phyloP scores from a whole-genome alignment of 2,888 invertebrate species.

The Corythucha ciliata region DNA sequence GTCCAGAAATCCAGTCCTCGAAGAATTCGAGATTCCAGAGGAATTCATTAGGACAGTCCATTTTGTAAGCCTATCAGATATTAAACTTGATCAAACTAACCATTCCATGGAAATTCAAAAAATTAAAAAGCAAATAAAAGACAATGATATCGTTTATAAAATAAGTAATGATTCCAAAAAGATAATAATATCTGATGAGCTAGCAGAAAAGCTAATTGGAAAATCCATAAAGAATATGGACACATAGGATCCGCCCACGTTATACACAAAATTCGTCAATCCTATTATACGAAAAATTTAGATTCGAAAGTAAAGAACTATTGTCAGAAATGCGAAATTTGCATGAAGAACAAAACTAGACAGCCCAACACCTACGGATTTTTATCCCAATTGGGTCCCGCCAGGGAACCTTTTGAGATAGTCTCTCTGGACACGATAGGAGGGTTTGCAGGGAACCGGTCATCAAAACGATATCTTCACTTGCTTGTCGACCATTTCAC shows the following conservation, averaged over 20 bases:
- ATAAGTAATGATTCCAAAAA: conserved; percentile 2
- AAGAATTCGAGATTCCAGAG: conserved; percentile 28
- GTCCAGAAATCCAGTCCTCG: conserved; percentile 31
- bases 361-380: neutral
- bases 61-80: too few species aligned
- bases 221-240: conserved; percentile 17
- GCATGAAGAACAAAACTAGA: conserved; percentile 17
- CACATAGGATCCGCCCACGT: conserved; percentile 24
- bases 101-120: conserved; percentile 19
- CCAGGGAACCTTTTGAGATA: conserved; percentile 36
- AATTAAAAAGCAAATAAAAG: neutral
- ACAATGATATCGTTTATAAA: conserved; percentile 2
- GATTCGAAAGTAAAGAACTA: conserved; percentile 6
- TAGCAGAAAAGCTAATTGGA: conserved; percentile 17
- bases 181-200: conserved; percentile 20
- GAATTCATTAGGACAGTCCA: too few species aligned
- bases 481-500: conserved; percentile 29
- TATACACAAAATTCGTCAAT: conserved; percentile 14
- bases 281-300: conserved; percentile 18
- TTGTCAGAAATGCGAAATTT: conserved; percentile 22
- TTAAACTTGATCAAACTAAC: conserved; percentile 29
- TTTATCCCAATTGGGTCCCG: conserved; percentile 37
- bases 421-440: conserved; percentile 38
- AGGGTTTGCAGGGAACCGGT: conserved; percentile 35
- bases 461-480: conserved; percentile 37